These are phyloP conservation scores for Diabrotica virgifera DNA, from an alignment of 1,140 invertebrate species.

Conservation along the genomic window DNA sequence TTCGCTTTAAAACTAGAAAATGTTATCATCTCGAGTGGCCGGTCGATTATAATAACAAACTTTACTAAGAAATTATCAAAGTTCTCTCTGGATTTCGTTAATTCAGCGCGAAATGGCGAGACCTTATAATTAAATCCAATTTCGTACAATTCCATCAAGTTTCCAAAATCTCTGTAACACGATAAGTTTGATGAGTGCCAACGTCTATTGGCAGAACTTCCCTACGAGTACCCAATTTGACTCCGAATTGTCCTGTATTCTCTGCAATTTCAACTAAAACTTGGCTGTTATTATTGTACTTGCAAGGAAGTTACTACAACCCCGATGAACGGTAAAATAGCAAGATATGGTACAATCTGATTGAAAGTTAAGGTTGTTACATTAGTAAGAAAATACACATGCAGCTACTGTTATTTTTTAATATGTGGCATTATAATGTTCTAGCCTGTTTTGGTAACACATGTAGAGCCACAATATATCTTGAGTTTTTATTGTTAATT, in stretches of 20 bases:
- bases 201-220: conserved; percentile 1
- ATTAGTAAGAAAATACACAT: too few species aligned
- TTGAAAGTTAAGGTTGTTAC: too few species aligned
- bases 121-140: conserved; percentile 3
- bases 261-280: neutral
- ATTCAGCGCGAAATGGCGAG: neutral
- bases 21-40: neutral
- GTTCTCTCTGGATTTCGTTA: neutral
- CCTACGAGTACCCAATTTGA: neutral
- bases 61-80: neutral
- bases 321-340: too few species aligned
- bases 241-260: neutral
- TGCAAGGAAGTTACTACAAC: too few species aligned
- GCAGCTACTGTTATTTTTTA: too few species aligned
- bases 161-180: neutral
- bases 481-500: too few species aligned
- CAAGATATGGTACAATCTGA: too few species aligned
- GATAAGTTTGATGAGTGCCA: neutral
- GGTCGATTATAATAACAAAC: neutral
- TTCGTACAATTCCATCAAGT: conserved; percentile 1
- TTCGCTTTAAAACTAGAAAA: neutral
- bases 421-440: too few species aligned
- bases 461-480: too few species aligned
- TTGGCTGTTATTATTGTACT: too few species aligned
- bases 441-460: too few species aligned